A percentile compares a stretch with the other conserved stretches of the same genome.
phyloP scores from a whole-genome alignment of 2,797 vertebrate genomes.

The Phoeniculus purpureus region DNA sequence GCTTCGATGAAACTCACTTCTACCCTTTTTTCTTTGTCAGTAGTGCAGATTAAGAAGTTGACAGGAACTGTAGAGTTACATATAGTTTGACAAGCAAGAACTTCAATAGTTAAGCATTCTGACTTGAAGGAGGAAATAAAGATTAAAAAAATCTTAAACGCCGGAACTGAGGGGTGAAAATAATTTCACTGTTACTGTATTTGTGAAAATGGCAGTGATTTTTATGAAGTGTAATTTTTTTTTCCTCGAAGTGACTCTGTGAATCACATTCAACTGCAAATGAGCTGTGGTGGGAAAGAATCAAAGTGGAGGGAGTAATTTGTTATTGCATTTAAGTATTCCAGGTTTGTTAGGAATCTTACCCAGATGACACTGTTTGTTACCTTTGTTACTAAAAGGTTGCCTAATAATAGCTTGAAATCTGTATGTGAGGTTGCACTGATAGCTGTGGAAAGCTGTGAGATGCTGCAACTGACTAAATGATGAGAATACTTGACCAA shows the following conservation, averaged over 20 bases:
- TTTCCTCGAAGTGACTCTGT: background rate
- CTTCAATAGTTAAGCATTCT: background rate
- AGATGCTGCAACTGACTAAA: background rate
- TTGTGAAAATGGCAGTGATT: background rate
- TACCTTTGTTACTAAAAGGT: background rate
- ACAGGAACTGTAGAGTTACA: background rate
- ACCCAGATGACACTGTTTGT: background rate
- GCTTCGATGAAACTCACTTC: background rate
- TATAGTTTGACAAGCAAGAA: background rate
- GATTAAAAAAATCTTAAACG: background rate
- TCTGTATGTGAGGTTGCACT: background rate
- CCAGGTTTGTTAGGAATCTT: background rate
- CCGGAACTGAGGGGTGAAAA: background rate
- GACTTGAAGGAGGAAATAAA: background rate
- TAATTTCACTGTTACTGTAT: background rate
- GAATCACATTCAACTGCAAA: too few species aligned
- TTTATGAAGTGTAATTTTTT: background rate
- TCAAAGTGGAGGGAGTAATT: background rate
- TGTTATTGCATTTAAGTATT: background rate
- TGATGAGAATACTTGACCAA: background rate
- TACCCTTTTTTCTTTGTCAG: background rate
- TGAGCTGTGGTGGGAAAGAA: background rate
- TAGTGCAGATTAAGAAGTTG: background rate
- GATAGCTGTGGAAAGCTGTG: background rate
- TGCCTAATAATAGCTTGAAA: background rate